Evolutionary conservation across 2,113 vertebrate species (phyloP).

Genomic region (Lonchura striata): DNA sequence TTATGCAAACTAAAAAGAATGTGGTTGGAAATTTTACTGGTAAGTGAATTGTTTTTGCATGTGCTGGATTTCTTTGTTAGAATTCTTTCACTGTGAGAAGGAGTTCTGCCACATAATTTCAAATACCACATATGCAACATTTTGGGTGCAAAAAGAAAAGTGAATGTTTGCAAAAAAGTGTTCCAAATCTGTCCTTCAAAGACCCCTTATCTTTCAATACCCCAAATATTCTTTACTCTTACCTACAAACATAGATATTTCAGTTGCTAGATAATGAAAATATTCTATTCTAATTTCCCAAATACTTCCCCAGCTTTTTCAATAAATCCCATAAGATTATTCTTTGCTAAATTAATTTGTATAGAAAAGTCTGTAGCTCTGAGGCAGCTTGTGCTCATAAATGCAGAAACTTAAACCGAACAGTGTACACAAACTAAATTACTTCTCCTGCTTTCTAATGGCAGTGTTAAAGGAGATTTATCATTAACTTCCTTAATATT

Average conservation of each 20-base stretch:
- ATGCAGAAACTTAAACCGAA: neutral
- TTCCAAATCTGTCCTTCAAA: neutral
- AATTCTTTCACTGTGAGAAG: neutral
- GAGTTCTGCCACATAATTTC: neutral
- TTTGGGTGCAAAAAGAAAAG: neutral
- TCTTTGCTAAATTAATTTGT: neutral
- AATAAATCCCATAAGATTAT: neutral
- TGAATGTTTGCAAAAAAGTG: neutral
- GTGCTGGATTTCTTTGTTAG: neutral
- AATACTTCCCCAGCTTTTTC: neutral
- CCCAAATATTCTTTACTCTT: neutral
- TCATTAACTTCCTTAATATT: neutral
- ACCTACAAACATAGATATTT: neutral
- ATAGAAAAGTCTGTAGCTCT: neutral
- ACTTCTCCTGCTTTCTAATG: neutral
- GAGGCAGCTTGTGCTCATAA: neutral
- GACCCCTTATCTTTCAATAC: neutral
- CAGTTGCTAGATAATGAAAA: neutral
- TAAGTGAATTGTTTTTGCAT: neutral
- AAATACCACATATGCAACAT: neutral
- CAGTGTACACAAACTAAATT: neutral
- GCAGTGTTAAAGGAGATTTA: neutral
- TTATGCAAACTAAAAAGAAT: neutral
- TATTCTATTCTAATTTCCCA: neutral
- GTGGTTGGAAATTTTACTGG: neutral